Percentiles rank a stretch among this genome's conserved stretches.
phyloP scores from a whole-genome alignment of 2,797 vertebrate genomes.

The Allobates femoralis region DNA sequence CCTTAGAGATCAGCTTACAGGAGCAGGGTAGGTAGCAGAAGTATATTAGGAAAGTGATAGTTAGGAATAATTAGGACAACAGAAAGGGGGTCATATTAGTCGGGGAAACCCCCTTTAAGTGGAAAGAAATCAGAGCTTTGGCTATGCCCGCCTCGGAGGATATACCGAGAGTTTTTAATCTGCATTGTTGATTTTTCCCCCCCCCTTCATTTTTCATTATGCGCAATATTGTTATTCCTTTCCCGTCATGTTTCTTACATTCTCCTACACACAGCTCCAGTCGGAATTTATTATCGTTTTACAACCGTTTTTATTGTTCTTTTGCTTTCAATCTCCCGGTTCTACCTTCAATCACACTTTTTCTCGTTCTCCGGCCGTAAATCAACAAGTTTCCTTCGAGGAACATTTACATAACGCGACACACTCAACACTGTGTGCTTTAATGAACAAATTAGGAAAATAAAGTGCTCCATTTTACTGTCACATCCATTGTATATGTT shows the following conservation, averaged over 20 bases:
- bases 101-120: no score
- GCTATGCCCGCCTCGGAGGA: neutral
- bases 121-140: neutral
- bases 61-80: no score
- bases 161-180: neutral
- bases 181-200: neutral
- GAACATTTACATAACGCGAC: neutral
- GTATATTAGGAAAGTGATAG: no score
- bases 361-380: neutral
- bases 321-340: neutral
- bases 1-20: no score
- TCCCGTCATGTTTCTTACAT: neutral
- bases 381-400: conserved; percentile 15
- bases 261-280: neutral
- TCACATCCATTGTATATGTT: conserved; percentile 19
- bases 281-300: conserved; percentile 5
- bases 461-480: conserved; percentile 39
- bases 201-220: neutral
- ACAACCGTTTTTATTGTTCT: neutral
- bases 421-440: neutral
- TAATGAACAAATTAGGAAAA: conserved; percentile 26
- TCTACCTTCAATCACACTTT: conserved; percentile 13
- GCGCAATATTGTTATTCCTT: neutral
- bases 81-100: no score
- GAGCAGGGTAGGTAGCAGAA: no score